A percentile compares a stretch with the other conserved stretches of the same genome.
Conservation (phyloP, 2,888 invertebrate genomes). For the Theretra japonica region DNA sequence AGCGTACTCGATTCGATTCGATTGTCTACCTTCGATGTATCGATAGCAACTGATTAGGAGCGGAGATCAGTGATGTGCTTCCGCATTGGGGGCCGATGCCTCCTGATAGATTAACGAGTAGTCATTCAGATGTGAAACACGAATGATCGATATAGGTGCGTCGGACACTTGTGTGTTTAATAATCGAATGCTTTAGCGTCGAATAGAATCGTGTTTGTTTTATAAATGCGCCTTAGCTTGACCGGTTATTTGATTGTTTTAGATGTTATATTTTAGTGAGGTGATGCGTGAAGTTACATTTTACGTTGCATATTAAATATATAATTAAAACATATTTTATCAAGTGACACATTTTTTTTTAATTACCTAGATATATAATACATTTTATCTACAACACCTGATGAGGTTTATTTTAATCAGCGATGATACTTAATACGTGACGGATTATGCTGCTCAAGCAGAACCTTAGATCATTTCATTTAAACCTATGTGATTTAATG, state of each 20-base stretch:
- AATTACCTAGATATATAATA: too few species aligned
- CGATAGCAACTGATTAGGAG: conserved; percentile 73
- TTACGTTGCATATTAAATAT: background rate
- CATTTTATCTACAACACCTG: too few species aligned
- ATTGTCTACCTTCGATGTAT: conserved; percentile 64
- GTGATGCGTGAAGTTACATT: background rate
- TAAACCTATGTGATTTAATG: conserved; percentile 5
- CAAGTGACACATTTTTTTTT: too few species aligned
- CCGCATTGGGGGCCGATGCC: conserved; percentile 65
- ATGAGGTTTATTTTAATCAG: too few species aligned
- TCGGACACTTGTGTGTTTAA: conserved; percentile 25
- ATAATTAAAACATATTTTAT: background rate
- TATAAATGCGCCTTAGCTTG: background rate
- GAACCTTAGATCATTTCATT: conserved; percentile 9
- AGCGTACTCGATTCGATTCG: conserved; percentile 64
- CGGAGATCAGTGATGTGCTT: conserved; percentile 76
- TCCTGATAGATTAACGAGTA: conserved; percentile 58
- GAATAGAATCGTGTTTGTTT: background rate
- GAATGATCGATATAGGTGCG: conserved; percentile 34
- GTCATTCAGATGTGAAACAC: conserved; percentile 49
- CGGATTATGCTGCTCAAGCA: background rate
- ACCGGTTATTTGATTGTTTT: background rate
- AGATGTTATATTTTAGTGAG: background rate
- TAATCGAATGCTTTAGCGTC: conserved; percentile 25
- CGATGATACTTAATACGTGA: background rate